A percentile compares a stretch with the other conserved stretches of the same genome.
Conservation (phyloP, 2,113 vertebrate genomes). For the Salvelinus fontinalis region DNA sequence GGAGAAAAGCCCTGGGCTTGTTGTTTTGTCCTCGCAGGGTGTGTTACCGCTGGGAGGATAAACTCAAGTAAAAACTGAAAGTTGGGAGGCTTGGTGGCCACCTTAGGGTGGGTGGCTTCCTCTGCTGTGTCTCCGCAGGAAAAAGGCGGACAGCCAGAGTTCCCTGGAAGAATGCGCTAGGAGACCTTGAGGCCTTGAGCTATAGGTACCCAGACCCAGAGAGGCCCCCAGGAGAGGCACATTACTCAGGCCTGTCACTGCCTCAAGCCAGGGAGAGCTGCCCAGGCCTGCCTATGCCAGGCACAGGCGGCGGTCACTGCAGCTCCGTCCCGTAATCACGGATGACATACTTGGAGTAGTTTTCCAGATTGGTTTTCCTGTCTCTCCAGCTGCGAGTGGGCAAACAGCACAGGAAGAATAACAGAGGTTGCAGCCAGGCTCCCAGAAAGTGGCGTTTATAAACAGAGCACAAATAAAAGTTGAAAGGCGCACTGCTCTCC, state of each 20-base stretch:
- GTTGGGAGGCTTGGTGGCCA: constrained; percentile 20
- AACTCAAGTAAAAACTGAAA: constrained; percentile 31
- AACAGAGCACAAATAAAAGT: constrained; percentile 67
- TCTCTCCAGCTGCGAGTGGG: constrained; percentile 86
- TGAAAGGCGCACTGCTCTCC: constrained; percentile 67
- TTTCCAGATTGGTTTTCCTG: constrained; percentile 93
- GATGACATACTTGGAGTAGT: constrained; percentile 83
- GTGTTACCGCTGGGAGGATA: constrained; percentile 21
- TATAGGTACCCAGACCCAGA: constrained; percentile 27
- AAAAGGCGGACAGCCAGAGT: constrained; percentile 67
- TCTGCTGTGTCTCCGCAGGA: constrained; percentile 73
- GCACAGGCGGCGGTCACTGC: constrained; percentile 59
- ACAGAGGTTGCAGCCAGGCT: constrained; percentile 78
- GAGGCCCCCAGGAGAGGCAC: constrained; percentile 60
- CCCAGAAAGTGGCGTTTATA: constrained; percentile 76
- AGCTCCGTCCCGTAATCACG: constrained; percentile 75
- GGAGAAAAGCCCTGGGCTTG: background rate
- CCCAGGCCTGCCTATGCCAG: constrained; percentile 73
- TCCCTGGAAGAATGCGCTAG: constrained; percentile 67
- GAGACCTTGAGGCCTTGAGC: constrained; percentile 19
- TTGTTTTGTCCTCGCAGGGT: background rate
- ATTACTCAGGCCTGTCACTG: constrained; percentile 54
- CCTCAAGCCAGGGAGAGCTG: constrained; percentile 52
- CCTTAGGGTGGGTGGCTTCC: constrained; percentile 68
- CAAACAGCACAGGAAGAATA: constrained; percentile 97